Percentiles rank a stretch among this genome's conserved stretches.
Evolutionary conservation across 2,888 invertebrate species (phyloP).

Genomic region (Fragum whitleyi): DNA sequence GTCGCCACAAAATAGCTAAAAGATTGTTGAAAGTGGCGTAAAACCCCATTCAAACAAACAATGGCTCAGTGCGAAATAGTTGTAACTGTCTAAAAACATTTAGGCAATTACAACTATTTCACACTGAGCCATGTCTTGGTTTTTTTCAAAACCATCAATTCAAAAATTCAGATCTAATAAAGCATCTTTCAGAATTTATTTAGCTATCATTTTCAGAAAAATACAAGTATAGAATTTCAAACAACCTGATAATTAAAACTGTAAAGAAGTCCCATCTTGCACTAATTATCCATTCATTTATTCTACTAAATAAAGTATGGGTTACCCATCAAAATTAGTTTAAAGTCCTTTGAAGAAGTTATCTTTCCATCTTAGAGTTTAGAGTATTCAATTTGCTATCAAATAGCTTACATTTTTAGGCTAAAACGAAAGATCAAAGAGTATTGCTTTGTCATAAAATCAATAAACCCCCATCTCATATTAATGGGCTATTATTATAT

Average conservation of each 20-base stretch:
- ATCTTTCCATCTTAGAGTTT: neutral
- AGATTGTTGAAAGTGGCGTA: no score
- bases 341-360: neutral
- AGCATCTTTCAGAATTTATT: no score
- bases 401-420: neutral
- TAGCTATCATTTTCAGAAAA: neutral
- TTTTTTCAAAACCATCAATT: no score
- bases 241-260: neutral
- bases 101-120: no score
- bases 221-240: neutral
- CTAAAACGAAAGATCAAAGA: constrained; percentile 16
- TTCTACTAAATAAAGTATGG: no score
- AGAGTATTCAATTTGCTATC: neutral
- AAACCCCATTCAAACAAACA: no score
- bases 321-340: neutral
- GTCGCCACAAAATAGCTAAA: no score
- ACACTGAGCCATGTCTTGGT: no score
- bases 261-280: neutral
- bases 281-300: neutral
- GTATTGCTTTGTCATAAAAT: constrained; percentile 17
- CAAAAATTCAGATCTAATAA: no score
- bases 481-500: constrained; percentile 23
- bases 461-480: neutral
- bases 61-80: no score
- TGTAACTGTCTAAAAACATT: no score